Conservation (phyloP, 1,140 invertebrate species). For the Drosophila biarmipes region DNA sequence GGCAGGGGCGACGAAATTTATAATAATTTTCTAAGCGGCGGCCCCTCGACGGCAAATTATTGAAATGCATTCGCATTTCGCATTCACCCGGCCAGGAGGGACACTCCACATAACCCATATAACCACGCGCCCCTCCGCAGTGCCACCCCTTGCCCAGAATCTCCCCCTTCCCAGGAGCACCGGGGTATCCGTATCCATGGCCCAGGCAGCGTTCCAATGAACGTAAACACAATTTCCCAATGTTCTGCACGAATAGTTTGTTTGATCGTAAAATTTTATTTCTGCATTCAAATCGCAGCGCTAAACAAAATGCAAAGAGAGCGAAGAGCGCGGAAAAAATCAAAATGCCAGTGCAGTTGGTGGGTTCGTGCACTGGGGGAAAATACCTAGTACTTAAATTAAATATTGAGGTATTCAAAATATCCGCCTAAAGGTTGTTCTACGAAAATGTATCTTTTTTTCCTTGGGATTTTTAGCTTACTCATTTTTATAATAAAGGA, state of each 20-base stretch:
- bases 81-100: slow-evolving; percentile 40
- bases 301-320: slow-evolving; percentile 54
- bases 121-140: slow-evolving; percentile 4
- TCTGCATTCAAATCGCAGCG: slow-evolving; percentile 75
- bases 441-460: no score
- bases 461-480: not conserved
- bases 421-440: no score
- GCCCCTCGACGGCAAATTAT: slow-evolving; percentile 76
- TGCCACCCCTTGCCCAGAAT: not conserved
- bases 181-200: slow-evolving; percentile 28
- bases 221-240: slow-evolving; percentile 79
- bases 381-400: no score
- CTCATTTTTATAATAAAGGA: no score
- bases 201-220: slow-evolving; percentile 46
- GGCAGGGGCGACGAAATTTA: slow-evolving; percentile 39
- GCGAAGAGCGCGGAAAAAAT: slow-evolving; percentile 7
- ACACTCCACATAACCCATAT: slow-evolving; percentile 34
- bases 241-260: slow-evolving; percentile 82
- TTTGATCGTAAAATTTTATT: slow-evolving; percentile 82
- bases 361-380: slow-evolving; percentile 1
- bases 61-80: slow-evolving; percentile 78
- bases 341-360: slow-evolving; percentile 57
- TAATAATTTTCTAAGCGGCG: slow-evolving; percentile 79
- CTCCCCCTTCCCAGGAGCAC: not conserved
- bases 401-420: not conserved